A percentile compares a stretch with the other conserved stretches of the same genome.
Conservation (phyloP, 2,797 vertebrate species). For the Loris lydekkerianus region DNA sequence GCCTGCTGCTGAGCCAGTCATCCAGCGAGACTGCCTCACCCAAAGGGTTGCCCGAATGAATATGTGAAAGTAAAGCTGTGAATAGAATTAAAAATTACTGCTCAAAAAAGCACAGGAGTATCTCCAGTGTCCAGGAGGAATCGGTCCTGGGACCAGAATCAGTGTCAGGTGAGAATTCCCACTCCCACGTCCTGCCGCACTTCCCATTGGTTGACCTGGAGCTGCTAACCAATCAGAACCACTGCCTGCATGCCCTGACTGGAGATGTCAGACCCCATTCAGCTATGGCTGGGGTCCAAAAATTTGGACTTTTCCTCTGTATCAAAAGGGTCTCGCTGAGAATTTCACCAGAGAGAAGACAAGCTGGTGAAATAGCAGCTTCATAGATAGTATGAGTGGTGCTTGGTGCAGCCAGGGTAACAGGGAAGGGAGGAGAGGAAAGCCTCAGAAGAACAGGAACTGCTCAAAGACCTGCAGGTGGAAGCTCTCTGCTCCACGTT, state of each 20-base stretch:
- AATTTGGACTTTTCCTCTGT: background rate
- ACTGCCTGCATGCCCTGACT: background rate
- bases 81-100: too few species aligned
- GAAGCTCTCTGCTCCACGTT: background rate
- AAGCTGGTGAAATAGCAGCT: background rate
- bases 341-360: background rate
- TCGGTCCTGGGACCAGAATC: accelerated
- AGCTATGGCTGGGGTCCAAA: background rate
- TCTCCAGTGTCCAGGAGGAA: background rate
- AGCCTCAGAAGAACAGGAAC: background rate
- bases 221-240: background rate
- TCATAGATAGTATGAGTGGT: background rate
- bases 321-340: background rate
- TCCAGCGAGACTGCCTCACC: background rate
- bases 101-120: background rate
- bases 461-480: background rate
- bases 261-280: background rate
- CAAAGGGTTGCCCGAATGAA: accelerated
- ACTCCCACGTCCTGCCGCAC: background rate
- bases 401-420: background rate
- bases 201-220: background rate
- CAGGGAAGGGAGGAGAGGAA: too few species aligned
- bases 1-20: constrained; percentile 40
- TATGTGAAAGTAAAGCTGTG: accelerated
- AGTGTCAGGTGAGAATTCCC: background rate